phyloP scores from a whole-genome alignment of 2,113 vertebrate genomes.

The human (Homo sapiens) region GRCh38 chr2:17686501-17687000 shows the following conservation, averaged over 20 bases:
- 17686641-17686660: background rate
- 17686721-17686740: background rate
- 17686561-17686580: background rate
- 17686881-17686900: background rate
- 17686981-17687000: no score
- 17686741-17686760: background rate
- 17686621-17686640: background rate
- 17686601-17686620: background rate
- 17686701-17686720: background rate
- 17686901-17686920: no score
- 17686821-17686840: background rate
- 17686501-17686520: background rate
- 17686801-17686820: background rate
- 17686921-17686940: no score
- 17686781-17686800: background rate
- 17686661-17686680: background rate
- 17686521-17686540: background rate
- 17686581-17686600: background rate
- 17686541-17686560: background rate
- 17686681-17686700: background rate
- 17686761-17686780: background rate
- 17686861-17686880: background rate
- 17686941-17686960: no score
- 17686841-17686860: background rate
- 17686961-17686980: no score